Evolutionary conservation across 2,113 vertebrate genomes (phyloP).

Genomic region (Tonatia bakeri): DNA sequence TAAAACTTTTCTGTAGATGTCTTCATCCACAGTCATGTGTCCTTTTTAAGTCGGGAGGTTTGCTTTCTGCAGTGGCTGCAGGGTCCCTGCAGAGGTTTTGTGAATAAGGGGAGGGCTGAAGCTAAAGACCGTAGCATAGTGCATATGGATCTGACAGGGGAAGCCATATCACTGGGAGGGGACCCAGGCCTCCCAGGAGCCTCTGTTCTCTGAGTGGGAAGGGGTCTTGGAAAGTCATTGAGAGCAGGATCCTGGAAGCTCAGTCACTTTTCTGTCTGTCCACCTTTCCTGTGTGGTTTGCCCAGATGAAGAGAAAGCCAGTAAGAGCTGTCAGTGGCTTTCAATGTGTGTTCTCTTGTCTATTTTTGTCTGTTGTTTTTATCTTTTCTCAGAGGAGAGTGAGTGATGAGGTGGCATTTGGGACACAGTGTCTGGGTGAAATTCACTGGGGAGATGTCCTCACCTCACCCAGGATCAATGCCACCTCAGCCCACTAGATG

Average conservation of each 20-base stretch:
- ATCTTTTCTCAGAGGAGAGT: background rate
- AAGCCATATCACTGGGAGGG: background rate
- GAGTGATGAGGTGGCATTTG: background rate
- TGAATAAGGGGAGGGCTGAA: background rate
- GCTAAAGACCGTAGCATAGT: too few species aligned
- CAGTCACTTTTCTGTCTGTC: background rate
- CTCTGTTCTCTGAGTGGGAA: background rate
- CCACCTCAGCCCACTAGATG: too few species aligned
- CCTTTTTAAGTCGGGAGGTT: background rate
- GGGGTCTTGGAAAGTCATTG: background rate
- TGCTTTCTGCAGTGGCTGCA: background rate
- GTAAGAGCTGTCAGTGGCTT: accelerated
- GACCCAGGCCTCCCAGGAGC: too few species aligned
- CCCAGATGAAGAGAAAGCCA: background rate
- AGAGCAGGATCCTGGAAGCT: too few species aligned
- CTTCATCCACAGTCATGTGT: accelerated
- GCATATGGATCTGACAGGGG: accelerated
- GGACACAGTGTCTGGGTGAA: background rate
- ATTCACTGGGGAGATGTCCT: background rate
- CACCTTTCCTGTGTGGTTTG: background rate
- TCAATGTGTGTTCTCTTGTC: too few species aligned
- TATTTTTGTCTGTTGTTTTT: background rate
- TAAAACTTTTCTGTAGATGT: background rate
- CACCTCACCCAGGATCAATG: too few species aligned
- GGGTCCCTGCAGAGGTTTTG: background rate